A percentile compares a stretch with the other conserved stretches of the same genome.
Evolutionary conservation across 2,113 vertebrate species (phyloP).

Genomic region (Lamprotornis superbus): DNA sequence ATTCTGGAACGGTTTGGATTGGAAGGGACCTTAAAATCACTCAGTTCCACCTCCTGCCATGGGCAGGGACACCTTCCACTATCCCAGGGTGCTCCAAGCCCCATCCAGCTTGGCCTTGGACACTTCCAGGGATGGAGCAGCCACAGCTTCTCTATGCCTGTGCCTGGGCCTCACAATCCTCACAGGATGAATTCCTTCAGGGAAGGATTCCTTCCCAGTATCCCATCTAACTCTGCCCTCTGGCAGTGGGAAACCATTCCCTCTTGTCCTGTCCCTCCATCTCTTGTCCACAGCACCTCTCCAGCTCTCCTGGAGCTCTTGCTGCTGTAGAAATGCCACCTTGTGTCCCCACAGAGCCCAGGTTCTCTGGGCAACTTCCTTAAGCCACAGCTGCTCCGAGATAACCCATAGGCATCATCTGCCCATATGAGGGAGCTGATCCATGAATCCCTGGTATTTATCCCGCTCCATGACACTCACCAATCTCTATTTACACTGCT

Average conservation of each 20-base stretch:
- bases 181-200: not conserved
- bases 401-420: not conserved
- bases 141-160: not conserved
- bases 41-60: no score
- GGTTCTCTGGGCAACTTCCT: not conserved
- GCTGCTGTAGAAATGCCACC: not conserved
- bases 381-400: not conserved
- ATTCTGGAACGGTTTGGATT: not conserved
- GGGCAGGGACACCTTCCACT: not conserved
- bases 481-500: slow-evolving; percentile 26
- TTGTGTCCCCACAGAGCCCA: not conserved
- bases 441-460: slow-evolving; percentile 23
- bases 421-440: not conserved
- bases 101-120: fast-evolving
- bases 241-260: not conserved
- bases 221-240: not conserved
- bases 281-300: not conserved
- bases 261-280: not conserved
- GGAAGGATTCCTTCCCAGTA: not conserved
- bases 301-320: not conserved
- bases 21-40: not conserved
- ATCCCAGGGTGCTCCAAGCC: not conserved
- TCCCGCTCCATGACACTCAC: not conserved
- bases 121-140: not conserved
- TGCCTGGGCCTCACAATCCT: not conserved